A percentile compares a stretch with the other conserved stretches of the same genome.
Evolutionary conservation across 2,888 invertebrate species (phyloP).

Genomic region (Dioctria rufipes): DNA sequence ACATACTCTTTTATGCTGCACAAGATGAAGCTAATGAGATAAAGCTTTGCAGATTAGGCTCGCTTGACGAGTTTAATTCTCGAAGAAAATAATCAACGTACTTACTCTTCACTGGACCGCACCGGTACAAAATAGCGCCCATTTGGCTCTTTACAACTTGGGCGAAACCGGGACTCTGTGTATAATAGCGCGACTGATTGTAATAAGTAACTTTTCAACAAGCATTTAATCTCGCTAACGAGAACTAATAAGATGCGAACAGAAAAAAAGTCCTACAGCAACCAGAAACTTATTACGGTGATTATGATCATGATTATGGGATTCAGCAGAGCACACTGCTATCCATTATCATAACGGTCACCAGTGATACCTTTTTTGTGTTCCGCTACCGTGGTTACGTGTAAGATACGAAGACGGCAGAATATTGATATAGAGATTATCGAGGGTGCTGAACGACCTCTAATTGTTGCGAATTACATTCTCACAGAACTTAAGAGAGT

Average conservation of each 20-base stretch:
- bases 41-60: too few species aligned
- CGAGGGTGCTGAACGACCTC: neutral
- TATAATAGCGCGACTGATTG: constrained; percentile 5
- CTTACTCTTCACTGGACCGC: too few species aligned
- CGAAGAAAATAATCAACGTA: too few species aligned
- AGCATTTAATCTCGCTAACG: neutral
- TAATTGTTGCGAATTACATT: too few species aligned
- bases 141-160: neutral
- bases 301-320: constrained; percentile 1
- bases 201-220: neutral
- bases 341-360: constrained; percentile 11
- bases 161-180: neutral
- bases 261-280: neutral
- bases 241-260: neutral
- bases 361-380: neutral
- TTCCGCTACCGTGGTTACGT: neutral
- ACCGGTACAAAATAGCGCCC: neutral
- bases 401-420: neutral
- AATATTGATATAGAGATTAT: neutral
- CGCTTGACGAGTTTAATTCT: too few species aligned
- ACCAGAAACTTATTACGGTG: neutral
- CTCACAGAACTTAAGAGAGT: too few species aligned
- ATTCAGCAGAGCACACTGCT: constrained; percentile 2
- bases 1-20: too few species aligned
- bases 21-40: too few species aligned